phyloP scores from a whole-genome alignment of 1,140 invertebrate genomes.

The Sitophilus oryzae region DNA sequence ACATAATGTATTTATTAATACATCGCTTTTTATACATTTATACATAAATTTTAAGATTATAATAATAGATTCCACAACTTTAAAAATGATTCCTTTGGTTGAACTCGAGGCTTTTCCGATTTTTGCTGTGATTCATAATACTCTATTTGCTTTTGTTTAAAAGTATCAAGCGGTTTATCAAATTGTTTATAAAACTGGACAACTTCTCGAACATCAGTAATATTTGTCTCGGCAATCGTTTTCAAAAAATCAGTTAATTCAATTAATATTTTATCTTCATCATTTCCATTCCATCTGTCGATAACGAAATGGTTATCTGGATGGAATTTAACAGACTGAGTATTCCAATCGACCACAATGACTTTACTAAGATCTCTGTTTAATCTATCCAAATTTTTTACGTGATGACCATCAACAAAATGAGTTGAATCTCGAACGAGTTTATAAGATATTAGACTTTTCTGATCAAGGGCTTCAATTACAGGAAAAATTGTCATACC shows the following conservation, averaged over 20 bases:
- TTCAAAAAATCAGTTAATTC: slow-evolving; percentile 90
- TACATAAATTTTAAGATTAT: too few relatives aligned
- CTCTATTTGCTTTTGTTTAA: slow-evolving; percentile 79
- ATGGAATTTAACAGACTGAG: slow-evolving; percentile 79
- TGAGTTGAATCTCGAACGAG: slow-evolving; percentile 94
- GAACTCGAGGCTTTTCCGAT: slow-evolving; percentile 4
- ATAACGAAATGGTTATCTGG: slow-evolving; percentile 82
- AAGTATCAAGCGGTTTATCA: slow-evolving; percentile 87
- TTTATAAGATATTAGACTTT: slow-evolving; percentile 81
- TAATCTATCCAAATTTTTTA: slow-evolving; percentile 91
- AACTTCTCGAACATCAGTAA: slow-evolving; percentile 90
- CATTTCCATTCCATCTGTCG: slow-evolving; percentile 87
- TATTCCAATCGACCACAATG: slow-evolving; percentile 95
- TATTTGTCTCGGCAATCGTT: slow-evolving; percentile 80
- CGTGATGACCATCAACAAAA: slow-evolving; percentile 90
- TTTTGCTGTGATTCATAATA: slow-evolving; percentile 18
- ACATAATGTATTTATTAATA: too few relatives aligned
- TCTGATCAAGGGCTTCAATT: slow-evolving; percentile 85
- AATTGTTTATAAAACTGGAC: slow-evolving; percentile 89
- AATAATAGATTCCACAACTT: slow-evolving; percentile 12
- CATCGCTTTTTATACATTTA: too few relatives aligned
- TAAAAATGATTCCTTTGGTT: slow-evolving; percentile 19
- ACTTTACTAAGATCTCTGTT: slow-evolving; percentile 94
- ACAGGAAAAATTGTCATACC: slow-evolving; percentile 83
- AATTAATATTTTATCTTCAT: slow-evolving; percentile 81